phyloP scores from a whole-genome alignment of 2,888 invertebrate species.

The Sthenelais limicola region DNA sequence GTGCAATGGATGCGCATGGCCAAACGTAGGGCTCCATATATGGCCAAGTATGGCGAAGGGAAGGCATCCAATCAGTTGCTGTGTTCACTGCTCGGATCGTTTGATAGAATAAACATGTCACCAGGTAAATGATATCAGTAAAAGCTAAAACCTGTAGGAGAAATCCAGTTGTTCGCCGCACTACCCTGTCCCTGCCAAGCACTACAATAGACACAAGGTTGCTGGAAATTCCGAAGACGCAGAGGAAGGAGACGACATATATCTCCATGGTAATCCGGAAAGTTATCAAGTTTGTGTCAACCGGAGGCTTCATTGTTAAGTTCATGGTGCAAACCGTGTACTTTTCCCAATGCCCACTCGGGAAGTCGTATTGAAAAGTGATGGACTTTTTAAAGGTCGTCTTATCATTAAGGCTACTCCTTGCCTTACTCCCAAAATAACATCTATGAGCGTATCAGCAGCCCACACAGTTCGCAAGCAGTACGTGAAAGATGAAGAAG shows the following conservation, averaged over 20 bases:
- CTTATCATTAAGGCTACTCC: no score
- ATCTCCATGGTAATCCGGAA: conserved; percentile 49
- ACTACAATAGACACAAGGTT: conserved; percentile 51
- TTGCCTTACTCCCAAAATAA: no score
- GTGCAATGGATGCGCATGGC: conserved; percentile 51
- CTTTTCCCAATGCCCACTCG: no score
- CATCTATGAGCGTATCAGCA: no score
- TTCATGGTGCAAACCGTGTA: no score
- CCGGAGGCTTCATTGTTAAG: not conserved
- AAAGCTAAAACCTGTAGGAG: conserved; percentile 52
- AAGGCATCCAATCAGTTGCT: conserved; percentile 44
- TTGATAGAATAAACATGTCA: conserved; percentile 52
- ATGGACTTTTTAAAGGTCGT: no score
- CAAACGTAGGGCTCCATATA: conserved; percentile 51
- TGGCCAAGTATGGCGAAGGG: conserved; percentile 44
- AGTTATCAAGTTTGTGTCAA: conserved; percentile 19
- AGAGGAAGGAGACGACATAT: conserved; percentile 49
- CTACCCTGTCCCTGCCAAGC: conserved; percentile 49
- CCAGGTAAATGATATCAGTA: conserved; percentile 50
- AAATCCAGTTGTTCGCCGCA: conserved; percentile 51
- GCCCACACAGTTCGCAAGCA: no score
- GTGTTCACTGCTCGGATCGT: conserved; percentile 47
- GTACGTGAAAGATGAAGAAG: no score
- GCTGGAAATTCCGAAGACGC: conserved; percentile 51
- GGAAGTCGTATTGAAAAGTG: no score